Evolutionary conservation across 2,797 vertebrate species (phyloP), one percentile per base, ranked within the genome.

Genomic region (Sebastolobus altivelis): DNA sequence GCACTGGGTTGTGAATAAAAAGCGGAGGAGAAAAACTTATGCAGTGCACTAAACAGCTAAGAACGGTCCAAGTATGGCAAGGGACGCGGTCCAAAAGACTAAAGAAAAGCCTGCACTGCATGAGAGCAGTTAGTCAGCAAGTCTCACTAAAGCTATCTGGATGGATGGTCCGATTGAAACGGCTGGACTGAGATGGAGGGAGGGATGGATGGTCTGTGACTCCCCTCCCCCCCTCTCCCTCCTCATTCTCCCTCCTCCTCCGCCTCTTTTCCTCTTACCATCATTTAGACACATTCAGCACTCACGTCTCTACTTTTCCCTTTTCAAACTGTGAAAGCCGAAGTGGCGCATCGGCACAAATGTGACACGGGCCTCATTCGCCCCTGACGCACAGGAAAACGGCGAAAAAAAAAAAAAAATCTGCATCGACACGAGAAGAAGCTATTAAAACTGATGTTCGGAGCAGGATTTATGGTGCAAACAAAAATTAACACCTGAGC

Each of bases 151-250:
- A 87, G 75, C 80, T 69, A 61, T 73, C 37, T 58, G 79, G 75
- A 87, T 89, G 62, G 81, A 88, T 90, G 80, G 79, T 43, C 77
- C 70, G 81, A 79, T 27, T 82, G 83, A 90, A 92, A 75, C 16
- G 69, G 79, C 88, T 72, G 79, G 83, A 84, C 52, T 54, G 61
- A 87, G 84, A 89, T 65, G 75, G 72, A 87, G 74, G 74, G 62
- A 72, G 55, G 65, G 77, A 40, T 4, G 61, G 71, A 80, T 71
- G 80, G 38, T 60, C 55, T 80, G 29, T 35, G 82, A 84, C 65
- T 72, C 67, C 8, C 25, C 59, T 74, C 75, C 54, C 65, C n/a
- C 62, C 18, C 58, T 58, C 59, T 66, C 72, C 54, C 14, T 37
- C 58, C 25, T 10, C 33, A 55, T 25, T 27, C 37, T 59, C 60